A percentile compares a stretch with the other conserved stretches of the same genome.
These are phyloP conservation scores for Candidula unifasciata DNA, from an alignment of 2,888 invertebrate species.

Conservation along the genomic window DNA sequence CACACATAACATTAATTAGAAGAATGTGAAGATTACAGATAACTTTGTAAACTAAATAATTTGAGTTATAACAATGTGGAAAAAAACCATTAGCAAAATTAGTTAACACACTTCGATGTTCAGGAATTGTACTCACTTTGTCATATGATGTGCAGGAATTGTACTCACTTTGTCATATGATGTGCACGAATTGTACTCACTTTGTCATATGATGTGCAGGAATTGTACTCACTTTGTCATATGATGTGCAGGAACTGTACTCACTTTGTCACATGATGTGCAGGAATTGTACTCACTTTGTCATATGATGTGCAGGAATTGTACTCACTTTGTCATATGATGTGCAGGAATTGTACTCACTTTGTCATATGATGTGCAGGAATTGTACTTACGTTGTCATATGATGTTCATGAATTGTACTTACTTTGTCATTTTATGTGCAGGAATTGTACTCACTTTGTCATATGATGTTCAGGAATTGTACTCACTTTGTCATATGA, in stretches of 20 bases:
- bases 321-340: constrained; percentile 87
- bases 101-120: no score
- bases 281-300: constrained; percentile 81
- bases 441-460: no score
- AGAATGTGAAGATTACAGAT: no score
- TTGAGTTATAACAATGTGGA: no score
- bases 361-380: constrained; percentile 95
- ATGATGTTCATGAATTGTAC: no score
- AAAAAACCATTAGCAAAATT: constrained; percentile 84
- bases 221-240: constrained; percentile 85
- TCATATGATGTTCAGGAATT: constrained; percentile 92
- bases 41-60: no score
- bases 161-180: constrained; percentile 88
- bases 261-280: constrained; percentile 87
- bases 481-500: constrained; percentile 99
- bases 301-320: no score
- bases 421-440: no score
- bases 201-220: constrained; percentile 95
- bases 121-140: constrained; percentile 82
- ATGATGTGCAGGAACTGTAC: constrained; percentile 79
- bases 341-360: constrained; percentile 76
- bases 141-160: no score
- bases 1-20: no score
- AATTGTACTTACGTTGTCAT: no score
- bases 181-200: constrained; percentile 76